Evolutionary conservation across 1,140 invertebrate species (phyloP).

Genomic region (Idris sp.): DNA sequence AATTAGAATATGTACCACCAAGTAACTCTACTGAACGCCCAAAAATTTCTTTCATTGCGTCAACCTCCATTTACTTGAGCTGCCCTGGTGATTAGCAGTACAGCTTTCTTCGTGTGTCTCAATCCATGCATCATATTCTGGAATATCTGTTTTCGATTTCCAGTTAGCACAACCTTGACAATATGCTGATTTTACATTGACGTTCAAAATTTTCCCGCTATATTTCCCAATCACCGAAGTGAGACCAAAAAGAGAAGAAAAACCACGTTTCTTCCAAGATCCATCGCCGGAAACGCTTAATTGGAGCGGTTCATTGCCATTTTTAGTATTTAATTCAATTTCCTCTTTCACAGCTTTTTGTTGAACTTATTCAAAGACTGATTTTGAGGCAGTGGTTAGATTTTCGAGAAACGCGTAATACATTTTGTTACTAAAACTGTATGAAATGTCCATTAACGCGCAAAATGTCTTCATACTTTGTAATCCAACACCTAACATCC

Average conservation of each 20-base stretch:
- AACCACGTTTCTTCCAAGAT: constrained; percentile 23
- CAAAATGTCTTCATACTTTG: constrained; percentile 26
- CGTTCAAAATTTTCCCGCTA: constrained; percentile 11
- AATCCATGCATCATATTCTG: constrained; percentile 11
- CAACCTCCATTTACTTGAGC: constrained; percentile 11
- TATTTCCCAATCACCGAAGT: constrained; percentile 17
- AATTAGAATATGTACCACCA: constrained; percentile 12
- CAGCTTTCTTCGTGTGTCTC: constrained; percentile 8
- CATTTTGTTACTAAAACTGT: constrained; percentile 16
- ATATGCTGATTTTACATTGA: constrained; percentile 12
- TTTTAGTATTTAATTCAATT: constrained; percentile 13
- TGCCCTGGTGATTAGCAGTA: constrained; percentile 14
- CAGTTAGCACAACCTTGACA: constrained; percentile 10
- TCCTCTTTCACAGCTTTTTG: constrained; percentile 17
- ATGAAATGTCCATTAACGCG: constrained; percentile 15
- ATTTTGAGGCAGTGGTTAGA: constrained; percentile 19
- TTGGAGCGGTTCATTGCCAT: constrained; percentile 10
- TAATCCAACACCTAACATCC: constrained; percentile 10
- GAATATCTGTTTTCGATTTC: constrained; percentile 9
- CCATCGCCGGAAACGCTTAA: constrained; percentile 22
- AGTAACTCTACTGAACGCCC: constrained; percentile 13
- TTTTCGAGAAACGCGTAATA: constrained; percentile 9
- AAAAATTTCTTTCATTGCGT: constrained; percentile 8
- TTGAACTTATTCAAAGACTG: constrained; percentile 15
- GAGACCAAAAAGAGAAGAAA: constrained; percentile 10